Evolutionary conservation across 1,140 invertebrate species (phyloP).

Genomic region (Scaptomyza hsui): DNA sequence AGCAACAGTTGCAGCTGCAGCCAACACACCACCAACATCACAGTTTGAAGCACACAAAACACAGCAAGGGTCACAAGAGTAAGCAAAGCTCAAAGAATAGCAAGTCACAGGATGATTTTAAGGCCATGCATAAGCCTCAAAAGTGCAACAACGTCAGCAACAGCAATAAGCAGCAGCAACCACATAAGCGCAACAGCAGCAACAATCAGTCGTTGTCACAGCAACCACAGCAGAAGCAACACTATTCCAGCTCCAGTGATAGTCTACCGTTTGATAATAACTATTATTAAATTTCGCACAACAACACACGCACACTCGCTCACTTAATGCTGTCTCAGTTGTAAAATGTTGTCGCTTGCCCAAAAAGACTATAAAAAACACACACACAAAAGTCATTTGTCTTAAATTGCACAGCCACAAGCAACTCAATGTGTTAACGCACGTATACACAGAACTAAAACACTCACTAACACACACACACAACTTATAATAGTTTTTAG

Average conservation of each 20-base stretch:
- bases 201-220: constrained; percentile 60
- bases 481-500: background rate
- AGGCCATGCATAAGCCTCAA: constrained; percentile 68
- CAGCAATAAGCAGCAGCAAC: constrained; percentile 47
- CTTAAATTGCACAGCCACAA: constrained; percentile 18
- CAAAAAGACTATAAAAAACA: background rate
- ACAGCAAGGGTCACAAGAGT: constrained; percentile 69
- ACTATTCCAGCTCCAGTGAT: constrained; percentile 80
- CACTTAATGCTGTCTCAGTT: constrained; percentile 29
- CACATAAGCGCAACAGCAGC: constrained; percentile 50
- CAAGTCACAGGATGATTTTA: constrained; percentile 76
- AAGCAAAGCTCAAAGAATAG: constrained; percentile 70
- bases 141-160: constrained; percentile 42
- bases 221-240: constrained; percentile 42
- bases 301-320: constrained; percentile 15
- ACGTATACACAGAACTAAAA: background rate
- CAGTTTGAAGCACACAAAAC: constrained; percentile 79
- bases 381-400: constrained; percentile 14
- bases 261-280: constrained; percentile 83
- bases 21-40: constrained; percentile 66
- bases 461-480: constrained; percentile 1
- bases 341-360: constrained; percentile 26
- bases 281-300: constrained; percentile 70
- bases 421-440: constrained; percentile 26
- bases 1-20: constrained; percentile 43